phyloP scores from a whole-genome alignment of 2,888 invertebrate species.

The Clunio marinus region DNA sequence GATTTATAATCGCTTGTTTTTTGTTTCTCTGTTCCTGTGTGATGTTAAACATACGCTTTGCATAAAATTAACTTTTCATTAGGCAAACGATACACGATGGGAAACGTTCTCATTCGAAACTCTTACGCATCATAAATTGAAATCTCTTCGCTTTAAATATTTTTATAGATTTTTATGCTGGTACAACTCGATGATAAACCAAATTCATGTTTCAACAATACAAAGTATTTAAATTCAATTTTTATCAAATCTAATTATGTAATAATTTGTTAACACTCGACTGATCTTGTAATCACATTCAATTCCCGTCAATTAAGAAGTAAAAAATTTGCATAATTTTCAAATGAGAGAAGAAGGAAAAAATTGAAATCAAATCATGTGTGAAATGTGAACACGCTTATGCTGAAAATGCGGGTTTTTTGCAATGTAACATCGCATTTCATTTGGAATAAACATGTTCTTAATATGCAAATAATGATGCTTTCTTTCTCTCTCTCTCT shows the following conservation, averaged over 20 bases:
- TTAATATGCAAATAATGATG: constrained; percentile 21
- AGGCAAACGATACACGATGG: not conserved
- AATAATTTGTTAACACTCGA: constrained; percentile 37
- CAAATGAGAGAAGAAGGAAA: not conserved
- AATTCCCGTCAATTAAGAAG: constrained; percentile 29
- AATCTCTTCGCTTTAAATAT: not conserved
- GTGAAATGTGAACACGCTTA: constrained; percentile 24
- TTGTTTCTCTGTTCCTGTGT: not conserved
- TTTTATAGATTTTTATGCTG: constrained; percentile 4
- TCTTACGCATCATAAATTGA: not conserved
- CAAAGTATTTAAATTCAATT: too few species aligned
- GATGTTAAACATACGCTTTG: constrained; percentile 9
- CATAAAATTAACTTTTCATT: constrained; percentile 16
- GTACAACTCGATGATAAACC: not conserved
- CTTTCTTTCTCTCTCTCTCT: not conserved
- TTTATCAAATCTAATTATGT: constrained; percentile 12
- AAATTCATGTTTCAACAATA: too few species aligned
- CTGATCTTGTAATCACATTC: constrained; percentile 20
- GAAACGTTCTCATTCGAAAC: too few species aligned
- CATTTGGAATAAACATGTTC: constrained; percentile 8
- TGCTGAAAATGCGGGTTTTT: constrained; percentile 19
- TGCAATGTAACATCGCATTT: not conserved
- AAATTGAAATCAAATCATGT: constrained; percentile 32
- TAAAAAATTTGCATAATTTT: constrained; percentile 32
- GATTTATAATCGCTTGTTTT: constrained; percentile 8